phyloP scores from a whole-genome alignment of 1,140 invertebrate species.

The Cotesia glomerata region DNA sequence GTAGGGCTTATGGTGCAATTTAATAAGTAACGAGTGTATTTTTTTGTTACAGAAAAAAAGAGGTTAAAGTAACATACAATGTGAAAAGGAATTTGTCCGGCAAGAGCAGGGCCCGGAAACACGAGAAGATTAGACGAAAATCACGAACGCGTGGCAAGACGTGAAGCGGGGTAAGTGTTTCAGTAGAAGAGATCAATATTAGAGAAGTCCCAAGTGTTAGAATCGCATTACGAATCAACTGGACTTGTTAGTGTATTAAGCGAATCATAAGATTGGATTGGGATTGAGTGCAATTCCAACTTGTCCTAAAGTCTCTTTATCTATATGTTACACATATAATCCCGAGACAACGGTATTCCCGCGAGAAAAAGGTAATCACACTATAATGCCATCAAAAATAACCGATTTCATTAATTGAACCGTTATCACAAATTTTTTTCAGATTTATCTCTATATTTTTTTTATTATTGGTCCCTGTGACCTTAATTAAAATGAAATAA shows the following conservation, averaged over 20 bases:
- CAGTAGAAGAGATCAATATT: background rate
- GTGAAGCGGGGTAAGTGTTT: conserved; percentile 55
- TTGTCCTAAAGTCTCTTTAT: background rate
- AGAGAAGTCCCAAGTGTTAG: background rate
- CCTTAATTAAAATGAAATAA: too few relatives aligned
- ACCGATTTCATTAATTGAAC: too few relatives aligned
- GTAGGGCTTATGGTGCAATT: too few relatives aligned
- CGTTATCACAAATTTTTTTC: background rate
- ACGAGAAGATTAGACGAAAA: conserved; percentile 50
- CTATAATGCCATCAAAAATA: too few relatives aligned
- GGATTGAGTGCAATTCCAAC: background rate
- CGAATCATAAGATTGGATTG: background rate
- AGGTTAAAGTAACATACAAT: conserved; percentile 37
- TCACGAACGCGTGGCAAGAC: conserved; percentile 58
- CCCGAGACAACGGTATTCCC: too few relatives aligned
- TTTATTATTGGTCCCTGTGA: too few relatives aligned
- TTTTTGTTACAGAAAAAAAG: conserved; percentile 32
- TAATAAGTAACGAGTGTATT: conserved; percentile 5
- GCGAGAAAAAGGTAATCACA: too few relatives aligned
- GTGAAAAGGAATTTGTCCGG: conserved; percentile 42
- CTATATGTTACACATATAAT: background rate
- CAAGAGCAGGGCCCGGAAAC: conserved; percentile 38
- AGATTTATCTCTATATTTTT: background rate
- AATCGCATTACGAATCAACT: background rate
- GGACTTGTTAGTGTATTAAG: background rate